Evolutionary conservation across 2,888 invertebrate species (phyloP).

Genomic region (Sarcophaga rosellei): DNA sequence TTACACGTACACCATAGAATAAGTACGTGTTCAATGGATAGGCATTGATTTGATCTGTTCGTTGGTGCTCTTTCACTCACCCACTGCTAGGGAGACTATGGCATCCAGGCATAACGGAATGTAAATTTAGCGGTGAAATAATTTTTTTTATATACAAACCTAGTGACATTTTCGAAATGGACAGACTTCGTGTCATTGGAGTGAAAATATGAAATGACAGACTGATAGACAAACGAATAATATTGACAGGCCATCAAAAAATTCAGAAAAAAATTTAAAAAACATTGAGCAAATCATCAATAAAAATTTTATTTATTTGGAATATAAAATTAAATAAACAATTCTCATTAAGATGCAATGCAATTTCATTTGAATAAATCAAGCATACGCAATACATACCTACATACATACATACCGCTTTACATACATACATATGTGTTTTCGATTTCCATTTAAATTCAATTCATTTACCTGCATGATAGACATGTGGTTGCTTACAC

Average conservation of each 20-base stretch:
- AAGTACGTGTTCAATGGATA: conserved; percentile 61
- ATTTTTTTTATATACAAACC: not conserved
- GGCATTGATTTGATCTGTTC: conserved; percentile 61
- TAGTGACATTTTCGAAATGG: no score
- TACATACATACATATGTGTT: no score
- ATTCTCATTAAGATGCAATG: conserved; percentile 22
- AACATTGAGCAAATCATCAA: not conserved
- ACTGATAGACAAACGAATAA: not conserved
- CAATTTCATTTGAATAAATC: not conserved
- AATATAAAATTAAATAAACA: conserved; percentile 50
- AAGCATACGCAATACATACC: no score
- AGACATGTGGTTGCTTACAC: no score
- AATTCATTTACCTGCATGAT: no score
- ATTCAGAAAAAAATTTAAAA: conserved; percentile 21
- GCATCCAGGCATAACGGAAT: conserved; percentile 14
- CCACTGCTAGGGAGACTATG: not conserved
- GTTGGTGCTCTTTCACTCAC: not conserved
- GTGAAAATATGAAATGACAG: not conserved
- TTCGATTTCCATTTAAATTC: no score
- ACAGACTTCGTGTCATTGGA: not conserved
- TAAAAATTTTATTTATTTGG: conserved; percentile 15
- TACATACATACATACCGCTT: no score
- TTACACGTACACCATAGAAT: conserved; percentile 56
- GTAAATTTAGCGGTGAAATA: not conserved
- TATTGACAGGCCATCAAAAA: conserved; percentile 29